phyloP scores from a whole-genome alignment of 1,140 invertebrate genomes.

The Cephus cinctus region DNA sequence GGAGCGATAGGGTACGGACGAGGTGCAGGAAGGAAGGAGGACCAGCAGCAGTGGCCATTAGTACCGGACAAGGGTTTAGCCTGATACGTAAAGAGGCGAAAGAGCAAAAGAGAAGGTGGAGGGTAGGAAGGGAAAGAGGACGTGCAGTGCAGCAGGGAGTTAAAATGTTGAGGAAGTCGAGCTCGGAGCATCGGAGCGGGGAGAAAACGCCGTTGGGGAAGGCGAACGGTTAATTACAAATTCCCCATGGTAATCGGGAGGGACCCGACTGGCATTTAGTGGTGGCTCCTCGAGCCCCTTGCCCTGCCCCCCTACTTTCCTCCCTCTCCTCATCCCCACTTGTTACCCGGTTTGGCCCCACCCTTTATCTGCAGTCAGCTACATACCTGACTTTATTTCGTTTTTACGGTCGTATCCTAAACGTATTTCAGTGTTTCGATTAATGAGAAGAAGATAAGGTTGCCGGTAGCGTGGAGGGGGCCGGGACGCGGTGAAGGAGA shows the following conservation, averaged over 20 bases:
- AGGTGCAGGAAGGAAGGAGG: slow-evolving; percentile 15
- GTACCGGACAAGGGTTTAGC: too few relatives aligned
- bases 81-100: too few relatives aligned
- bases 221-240: slow-evolving; percentile 10
- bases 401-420: slow-evolving; percentile 34
- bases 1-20: slow-evolving; percentile 16
- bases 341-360: neutral
- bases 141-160: too few relatives aligned
- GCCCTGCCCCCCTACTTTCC: too few relatives aligned
- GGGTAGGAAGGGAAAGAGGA: too few relatives aligned
- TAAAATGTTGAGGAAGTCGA: too few relatives aligned
- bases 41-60: too few relatives aligned
- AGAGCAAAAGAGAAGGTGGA: too few relatives aligned
- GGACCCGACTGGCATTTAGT: neutral
- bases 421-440: slow-evolving; percentile 37
- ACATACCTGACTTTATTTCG: slow-evolving; percentile 28
- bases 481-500: neutral
- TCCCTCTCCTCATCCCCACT: neutral
- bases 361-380: slow-evolving; percentile 17
- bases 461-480: neutral
- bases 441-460: slow-evolving; percentile 36
- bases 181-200: too few relatives aligned
- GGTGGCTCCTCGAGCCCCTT: slow-evolving; percentile 12
- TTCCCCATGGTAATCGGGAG: slow-evolving; percentile 3
- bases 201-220: slow-evolving; percentile 13